Evolutionary conservation across 2,888 invertebrate species (phyloP), one percentile per base, ranked within the genome.

Genomic region (Macaria liturata): DNA sequence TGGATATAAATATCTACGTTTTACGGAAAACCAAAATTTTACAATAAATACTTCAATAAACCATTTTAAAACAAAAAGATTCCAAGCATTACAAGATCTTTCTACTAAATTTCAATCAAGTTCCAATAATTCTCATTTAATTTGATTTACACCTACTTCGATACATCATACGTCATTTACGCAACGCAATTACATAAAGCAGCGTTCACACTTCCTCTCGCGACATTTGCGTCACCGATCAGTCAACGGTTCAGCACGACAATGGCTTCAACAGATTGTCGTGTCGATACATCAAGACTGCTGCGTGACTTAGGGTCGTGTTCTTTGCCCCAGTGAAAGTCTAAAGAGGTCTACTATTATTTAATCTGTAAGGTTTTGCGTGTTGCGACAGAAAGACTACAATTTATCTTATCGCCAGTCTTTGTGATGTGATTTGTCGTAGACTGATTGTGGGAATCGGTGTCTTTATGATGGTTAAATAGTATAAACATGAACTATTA

Each of bases 251-350:
- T 45, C 45, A 45, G 58, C 60, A 46, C 47, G 31, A 62, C 62
- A 62, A 64, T 57, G 57, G 50, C 46, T 37, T 48, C 66, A 69
- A 72, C 39, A 66, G 71, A 69, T 20, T 71, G 70, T 70, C 42
- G 42, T 42, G 42, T 74, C 50, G 9, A 32, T 46, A n/a, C 7
- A 46, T 8, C 46, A 8, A 7, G 46, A 9, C 4, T 3, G 51
- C 62, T 79, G 83, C 86, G 86, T 88, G 88, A 88, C 85, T 84
- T 58, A 74, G 76, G 80, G 74, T 82, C 80, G 81, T 82, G 82
- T 73, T 71, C 69, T 76, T 90, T 89, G 86, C 88, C 80, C 78
- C 66, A 83, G 91, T 86, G 91, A 91, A 91, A 90, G 91, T 88
- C n/a, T n/a, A n/a, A n/a, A 71, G 69, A 74, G 82, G 80, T 20